Evolutionary conservation across 2,797 vertebrate genomes (phyloP), one percentile per base, ranked within the genome.

Genomic region (Rhinella marina): DNA sequence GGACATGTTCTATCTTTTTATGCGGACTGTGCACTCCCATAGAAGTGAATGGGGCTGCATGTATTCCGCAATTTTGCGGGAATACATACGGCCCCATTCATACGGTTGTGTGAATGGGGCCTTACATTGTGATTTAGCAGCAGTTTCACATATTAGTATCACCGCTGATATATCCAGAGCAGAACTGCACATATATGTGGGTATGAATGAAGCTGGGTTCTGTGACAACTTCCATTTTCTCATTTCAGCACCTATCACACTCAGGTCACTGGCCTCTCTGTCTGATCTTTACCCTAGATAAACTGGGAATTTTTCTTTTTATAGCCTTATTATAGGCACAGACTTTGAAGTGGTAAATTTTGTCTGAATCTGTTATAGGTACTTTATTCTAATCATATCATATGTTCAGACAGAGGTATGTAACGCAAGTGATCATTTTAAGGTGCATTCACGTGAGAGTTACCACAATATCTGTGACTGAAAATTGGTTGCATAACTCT

Each of bases 251-350:
- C 56, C 48, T 80, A 12, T 23, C n/a, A 64, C 70, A 57, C 61
- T n/a, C 57, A 23, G 70, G 80, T 66, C 41, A 82, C 25, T 78
- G 81, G 64, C 72, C 86, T 83, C 48, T 77, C 14, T 73, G 50
- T 82, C 25, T 66, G 68, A 59, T 72, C 77, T 27, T 32, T 59
- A 68, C 14, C 27, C 21, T 62, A 52, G 70, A 62, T 32, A 4
- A 41, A 16, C 59, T 66, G 72, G 48, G 79, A 17, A 48, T 83
- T 87, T 83, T 61, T 21, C 32, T 23, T 68, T 81, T 81, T 72
- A 81, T 59, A 72, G 27, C 23, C 48, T 25, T 77, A 29, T 84
- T 81, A 41, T 59, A 23, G 16, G 10, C 17, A 48, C 48, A n/a
- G 23, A 17, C n/a, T 52, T 82, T 68, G 21, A 81, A 32, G 14